phyloP scores from a whole-genome alignment of 2,113 vertebrate genomes.

The Sitta europaea region DNA sequence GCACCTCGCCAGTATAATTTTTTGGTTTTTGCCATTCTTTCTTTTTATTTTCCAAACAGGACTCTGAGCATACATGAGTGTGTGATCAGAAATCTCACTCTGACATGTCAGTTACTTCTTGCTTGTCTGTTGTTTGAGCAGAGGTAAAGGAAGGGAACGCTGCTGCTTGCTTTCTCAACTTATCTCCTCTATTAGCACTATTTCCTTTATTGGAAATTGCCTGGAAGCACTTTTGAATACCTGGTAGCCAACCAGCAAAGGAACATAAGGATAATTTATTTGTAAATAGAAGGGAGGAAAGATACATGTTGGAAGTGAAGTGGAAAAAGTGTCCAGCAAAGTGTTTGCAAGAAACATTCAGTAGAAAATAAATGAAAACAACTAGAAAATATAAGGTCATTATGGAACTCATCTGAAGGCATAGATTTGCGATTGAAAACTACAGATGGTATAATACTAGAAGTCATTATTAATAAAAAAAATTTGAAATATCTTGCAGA shows the following conservation, averaged over 20 bases:
- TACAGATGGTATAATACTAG: not conserved
- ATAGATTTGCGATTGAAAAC: not conserved
- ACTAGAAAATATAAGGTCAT: not conserved
- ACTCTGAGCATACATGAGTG: not conserved
- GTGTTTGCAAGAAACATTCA: not conserved
- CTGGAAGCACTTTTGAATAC: not conserved
- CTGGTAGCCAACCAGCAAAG: not conserved
- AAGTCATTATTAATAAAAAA: not conserved
- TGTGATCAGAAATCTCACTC: not conserved
- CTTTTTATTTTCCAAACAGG: not conserved
- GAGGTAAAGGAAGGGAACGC: not conserved
- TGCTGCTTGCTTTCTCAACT: not conserved
- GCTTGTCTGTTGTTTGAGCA: not conserved
- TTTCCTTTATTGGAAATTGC: not conserved
- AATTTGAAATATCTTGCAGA: not conserved
- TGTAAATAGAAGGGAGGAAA: not conserved
- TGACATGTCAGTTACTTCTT: not conserved
- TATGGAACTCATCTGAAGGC: not conserved
- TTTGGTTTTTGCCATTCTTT: not conserved
- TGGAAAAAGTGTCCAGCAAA: not conserved
- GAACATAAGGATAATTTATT: not conserved
- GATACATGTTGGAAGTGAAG: not conserved
- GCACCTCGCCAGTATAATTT: not conserved
- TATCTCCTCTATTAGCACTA: not conserved
- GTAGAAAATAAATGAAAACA: not conserved